Percentiles rank a stretch among this genome's conserved stretches.
Conservation (phyloP, 1,140 invertebrate species). For the Zaprionus tsacasi region DNA sequence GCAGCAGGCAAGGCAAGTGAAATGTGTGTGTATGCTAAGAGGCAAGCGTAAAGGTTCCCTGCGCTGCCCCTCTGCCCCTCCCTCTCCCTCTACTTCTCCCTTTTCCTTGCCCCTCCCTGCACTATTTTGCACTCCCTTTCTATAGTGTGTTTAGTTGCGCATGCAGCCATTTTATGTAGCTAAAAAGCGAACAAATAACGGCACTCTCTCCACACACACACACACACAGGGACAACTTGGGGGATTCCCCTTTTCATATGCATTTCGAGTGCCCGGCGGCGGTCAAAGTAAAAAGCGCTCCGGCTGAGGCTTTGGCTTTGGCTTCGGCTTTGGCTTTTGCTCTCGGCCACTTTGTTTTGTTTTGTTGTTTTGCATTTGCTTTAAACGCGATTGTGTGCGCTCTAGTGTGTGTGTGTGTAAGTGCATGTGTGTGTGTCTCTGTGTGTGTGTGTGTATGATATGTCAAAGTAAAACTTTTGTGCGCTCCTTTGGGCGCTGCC, state of each 20-base stretch:
- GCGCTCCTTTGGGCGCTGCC: constrained; percentile 67
- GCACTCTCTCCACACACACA: constrained; percentile 25
- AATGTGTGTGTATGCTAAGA: constrained; percentile 30
- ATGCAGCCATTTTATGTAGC: constrained; percentile 71
- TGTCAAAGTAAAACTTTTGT: constrained; percentile 78
- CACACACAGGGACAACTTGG: constrained; percentile 10
- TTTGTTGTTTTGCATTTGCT: constrained; percentile 38
- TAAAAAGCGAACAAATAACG: constrained; percentile 62
- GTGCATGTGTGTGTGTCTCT: no score
- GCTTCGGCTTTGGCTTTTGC: constrained; percentile 55
- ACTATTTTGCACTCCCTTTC: background rate
- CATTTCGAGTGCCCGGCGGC: constrained; percentile 75
- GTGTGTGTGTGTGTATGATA: constrained; percentile 52
- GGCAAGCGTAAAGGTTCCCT: background rate
- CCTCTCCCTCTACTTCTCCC: background rate
- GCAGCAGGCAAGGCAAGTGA: constrained; percentile 25
- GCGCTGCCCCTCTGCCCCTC: background rate
- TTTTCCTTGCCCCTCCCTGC: background rate
- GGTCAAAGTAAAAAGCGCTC: constrained; percentile 72
- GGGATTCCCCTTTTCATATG: constrained; percentile 43
- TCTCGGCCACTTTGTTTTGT: constrained; percentile 50
- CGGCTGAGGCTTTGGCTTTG: constrained; percentile 37
- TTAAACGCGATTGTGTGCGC: background rate
- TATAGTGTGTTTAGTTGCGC: constrained; percentile 71
- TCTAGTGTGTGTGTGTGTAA: constrained; percentile 9